These are phyloP conservation scores for Anhinga rufa DNA, from an alignment of 2,113 vertebrate species.

Conservation along the genomic window DNA sequence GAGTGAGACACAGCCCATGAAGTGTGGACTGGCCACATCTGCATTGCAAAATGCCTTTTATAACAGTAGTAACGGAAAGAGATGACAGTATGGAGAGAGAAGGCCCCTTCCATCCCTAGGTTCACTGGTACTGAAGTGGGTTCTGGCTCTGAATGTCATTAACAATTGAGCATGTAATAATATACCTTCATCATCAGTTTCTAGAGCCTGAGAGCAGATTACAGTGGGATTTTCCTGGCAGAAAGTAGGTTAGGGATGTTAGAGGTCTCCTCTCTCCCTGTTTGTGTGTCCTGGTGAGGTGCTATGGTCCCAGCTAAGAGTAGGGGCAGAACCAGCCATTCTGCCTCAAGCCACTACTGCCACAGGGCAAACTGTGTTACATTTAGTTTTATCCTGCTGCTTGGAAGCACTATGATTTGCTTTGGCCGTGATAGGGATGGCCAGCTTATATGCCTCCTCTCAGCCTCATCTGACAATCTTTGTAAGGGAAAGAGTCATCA, in stretches of 20 bases:
- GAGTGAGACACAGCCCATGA: neutral
- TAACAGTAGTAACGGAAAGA: neutral
- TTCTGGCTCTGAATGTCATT: neutral
- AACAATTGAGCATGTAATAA: neutral
- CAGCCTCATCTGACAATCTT: neutral
- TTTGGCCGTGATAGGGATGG: neutral
- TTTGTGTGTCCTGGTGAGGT: neutral
- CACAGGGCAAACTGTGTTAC: neutral
- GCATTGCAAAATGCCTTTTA: neutral
- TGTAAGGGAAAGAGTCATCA: neutral
- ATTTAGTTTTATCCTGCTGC: neutral
- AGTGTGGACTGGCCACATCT: neutral
- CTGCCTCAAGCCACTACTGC: neutral
- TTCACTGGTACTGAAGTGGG: no score
- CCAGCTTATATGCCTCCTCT: neutral
- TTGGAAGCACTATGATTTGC: neutral
- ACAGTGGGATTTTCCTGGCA: neutral
- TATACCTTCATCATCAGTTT: neutral
- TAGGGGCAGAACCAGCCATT: neutral
- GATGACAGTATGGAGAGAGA: neutral
- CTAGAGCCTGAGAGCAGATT: neutral
- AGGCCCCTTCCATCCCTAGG: neutral
- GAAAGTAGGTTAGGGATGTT: neutral
- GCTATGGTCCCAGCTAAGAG: neutral
- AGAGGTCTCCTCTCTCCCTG: neutral